phyloP scores from a whole-genome alignment of 2,888 invertebrate genomes.

The Serrognathus titanus region DNA sequence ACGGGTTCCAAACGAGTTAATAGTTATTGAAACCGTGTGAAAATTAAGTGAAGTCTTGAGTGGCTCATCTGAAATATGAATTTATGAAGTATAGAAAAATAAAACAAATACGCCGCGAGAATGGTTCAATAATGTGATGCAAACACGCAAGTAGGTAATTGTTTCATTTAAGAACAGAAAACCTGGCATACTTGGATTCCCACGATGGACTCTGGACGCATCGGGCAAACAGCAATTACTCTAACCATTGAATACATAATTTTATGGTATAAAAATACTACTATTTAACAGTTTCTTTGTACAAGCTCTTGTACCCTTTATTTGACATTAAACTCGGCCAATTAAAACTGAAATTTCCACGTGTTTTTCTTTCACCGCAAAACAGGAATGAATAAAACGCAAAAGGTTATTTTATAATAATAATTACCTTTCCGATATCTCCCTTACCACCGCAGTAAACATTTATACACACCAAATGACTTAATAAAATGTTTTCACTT shows the following conservation, averaged over 20 bases:
- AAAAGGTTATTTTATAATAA: too few relatives aligned
- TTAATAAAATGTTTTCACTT: too few relatives aligned
- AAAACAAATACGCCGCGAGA: slow-evolving; percentile 47
- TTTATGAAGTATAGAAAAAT: slow-evolving; percentile 45
- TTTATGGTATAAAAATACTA: slow-evolving; percentile 12
- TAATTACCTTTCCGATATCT: too few relatives aligned
- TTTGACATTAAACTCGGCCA: too few relatives aligned
- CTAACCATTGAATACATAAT: slow-evolving; percentile 31
- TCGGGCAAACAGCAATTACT: slow-evolving; percentile 43
- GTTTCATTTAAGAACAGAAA: slow-evolving; percentile 48
- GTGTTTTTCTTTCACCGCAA: too few relatives aligned
- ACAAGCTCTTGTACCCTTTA: too few relatives aligned
- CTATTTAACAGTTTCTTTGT: slow-evolving; percentile 8
- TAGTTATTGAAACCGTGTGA: slow-evolving; percentile 30
- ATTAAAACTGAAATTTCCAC: too few relatives aligned
- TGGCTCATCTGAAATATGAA: slow-evolving; percentile 36
- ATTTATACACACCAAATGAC: too few relatives aligned
- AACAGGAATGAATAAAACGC: too few relatives aligned
- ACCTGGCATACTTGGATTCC: slow-evolving; percentile 28
- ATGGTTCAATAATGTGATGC: slow-evolving; percentile 50
- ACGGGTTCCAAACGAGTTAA: slow-evolving; percentile 7
- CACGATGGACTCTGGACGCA: slow-evolving; percentile 45
- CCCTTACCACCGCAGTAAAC: too few relatives aligned
- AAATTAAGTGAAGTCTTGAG: slow-evolving; percentile 22
- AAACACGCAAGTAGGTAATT: slow-evolving; percentile 51